These are phyloP conservation scores for Agapostemon virescens DNA, from an alignment of 2,888 invertebrate species.

Conservation along the genomic window DNA sequence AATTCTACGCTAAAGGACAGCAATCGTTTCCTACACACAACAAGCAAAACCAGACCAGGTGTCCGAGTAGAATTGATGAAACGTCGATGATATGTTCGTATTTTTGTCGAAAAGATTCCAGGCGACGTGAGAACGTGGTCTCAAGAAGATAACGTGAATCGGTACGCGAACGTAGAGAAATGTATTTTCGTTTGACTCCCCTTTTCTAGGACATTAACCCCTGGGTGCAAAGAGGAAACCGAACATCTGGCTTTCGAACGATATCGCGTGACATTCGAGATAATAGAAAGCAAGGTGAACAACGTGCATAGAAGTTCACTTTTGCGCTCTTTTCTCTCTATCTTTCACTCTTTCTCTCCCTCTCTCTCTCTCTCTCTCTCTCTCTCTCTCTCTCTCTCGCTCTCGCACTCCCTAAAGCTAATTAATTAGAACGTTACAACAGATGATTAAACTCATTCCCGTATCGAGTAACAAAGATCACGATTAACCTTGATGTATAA, in stretches of 20 bases:
- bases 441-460: constrained; percentile 47
- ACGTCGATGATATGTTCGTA: constrained; percentile 43
- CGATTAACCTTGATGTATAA: constrained; percentile 60
- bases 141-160: not conserved
- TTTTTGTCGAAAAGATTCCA: constrained; percentile 19
- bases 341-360: not conserved
- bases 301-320: constrained; percentile 20
- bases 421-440: constrained; percentile 56
- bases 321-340: constrained; percentile 9
- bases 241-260: constrained; percentile 34
- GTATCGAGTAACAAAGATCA: constrained; percentile 49
- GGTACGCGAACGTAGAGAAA: not conserved
- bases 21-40: too few relatives aligned
- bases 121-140: not conserved
- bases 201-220: constrained; percentile 19
- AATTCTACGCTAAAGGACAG: not conserved
- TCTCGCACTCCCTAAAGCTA: constrained; percentile 27
- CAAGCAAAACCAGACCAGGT: too few relatives aligned
- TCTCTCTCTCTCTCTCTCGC: constrained; percentile 11
- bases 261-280: constrained; percentile 30
- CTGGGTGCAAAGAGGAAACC: constrained; percentile 40
- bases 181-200: not conserved
- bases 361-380: too few relatives aligned
- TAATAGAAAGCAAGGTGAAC: constrained; percentile 46
- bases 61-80: constrained; percentile 6